These are phyloP conservation scores for Buceros bicornis DNA, from an alignment of 2,797 vertebrate species.

Conservation along the genomic window DNA sequence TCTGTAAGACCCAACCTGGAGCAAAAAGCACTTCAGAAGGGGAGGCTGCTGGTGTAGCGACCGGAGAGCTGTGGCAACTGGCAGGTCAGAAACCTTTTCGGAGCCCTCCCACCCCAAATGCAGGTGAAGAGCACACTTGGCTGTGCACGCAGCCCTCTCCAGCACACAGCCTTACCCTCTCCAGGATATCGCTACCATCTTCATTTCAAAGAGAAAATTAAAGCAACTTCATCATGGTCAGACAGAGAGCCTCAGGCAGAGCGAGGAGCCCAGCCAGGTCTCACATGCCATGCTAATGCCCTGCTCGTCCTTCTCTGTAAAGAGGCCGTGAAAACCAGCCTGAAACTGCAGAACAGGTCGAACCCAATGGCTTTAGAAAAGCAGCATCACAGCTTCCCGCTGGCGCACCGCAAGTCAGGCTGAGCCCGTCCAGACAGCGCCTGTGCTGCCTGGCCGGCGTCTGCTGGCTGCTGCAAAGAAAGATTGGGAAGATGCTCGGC, in stretches of 20 bases:
- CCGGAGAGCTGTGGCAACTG: background rate
- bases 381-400: background rate
- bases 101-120: background rate
- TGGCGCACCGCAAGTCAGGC: accelerated
- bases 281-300: conserved; percentile 3
- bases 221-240: background rate
- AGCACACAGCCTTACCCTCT: background rate
- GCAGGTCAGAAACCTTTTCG: background rate
- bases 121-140: background rate
- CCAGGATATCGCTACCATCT: background rate
- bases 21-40: background rate
- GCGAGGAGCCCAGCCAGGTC: background rate
- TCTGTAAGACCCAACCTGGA: background rate
- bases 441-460: accelerated
- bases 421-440: background rate
- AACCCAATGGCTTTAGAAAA: background rate
- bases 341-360: background rate
- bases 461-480: background rate
- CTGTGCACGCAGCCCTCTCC: background rate
- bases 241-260: conserved; percentile 1
- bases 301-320: background rate
- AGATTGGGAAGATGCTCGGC: background rate
- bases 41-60: accelerated
- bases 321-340: background rate
- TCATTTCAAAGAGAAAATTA: background rate